Evolutionary conservation across 2,113 vertebrate species (phyloP).

Genomic region (Aptenodytes forsteri): DNA sequence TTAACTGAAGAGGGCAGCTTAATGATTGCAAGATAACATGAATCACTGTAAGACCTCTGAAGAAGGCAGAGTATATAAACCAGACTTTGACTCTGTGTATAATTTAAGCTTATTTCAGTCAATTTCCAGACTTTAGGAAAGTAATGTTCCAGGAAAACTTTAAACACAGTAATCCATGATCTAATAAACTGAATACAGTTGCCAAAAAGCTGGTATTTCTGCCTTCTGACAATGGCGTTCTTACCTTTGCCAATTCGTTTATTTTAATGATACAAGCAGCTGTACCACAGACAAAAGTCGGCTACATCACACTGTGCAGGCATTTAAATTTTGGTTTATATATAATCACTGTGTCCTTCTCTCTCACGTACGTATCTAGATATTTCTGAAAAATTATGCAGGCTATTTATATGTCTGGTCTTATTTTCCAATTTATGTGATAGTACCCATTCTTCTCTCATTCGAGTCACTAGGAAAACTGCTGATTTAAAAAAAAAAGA

Average conservation of each 20-base stretch:
- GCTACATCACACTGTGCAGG: neutral
- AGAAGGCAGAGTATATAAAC: neutral
- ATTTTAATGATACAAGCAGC: neutral
- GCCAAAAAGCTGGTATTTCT: neutral
- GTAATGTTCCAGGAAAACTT: neutral
- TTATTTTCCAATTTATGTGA: neutral
- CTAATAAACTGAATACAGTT: neutral
- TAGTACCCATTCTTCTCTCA: neutral
- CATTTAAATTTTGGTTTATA: neutral
- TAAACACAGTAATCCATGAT: neutral
- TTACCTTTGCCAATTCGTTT: neutral
- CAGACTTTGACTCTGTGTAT: neutral
- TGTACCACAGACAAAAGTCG: neutral
- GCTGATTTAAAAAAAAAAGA: neutral
- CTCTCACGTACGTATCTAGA: fast-evolving
- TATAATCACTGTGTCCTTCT: neutral
- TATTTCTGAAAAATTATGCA: neutral
- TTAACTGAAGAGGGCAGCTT: neutral
- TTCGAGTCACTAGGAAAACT: neutral
- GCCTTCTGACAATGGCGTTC: neutral
- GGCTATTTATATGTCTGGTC: neutral
- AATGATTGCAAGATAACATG: neutral
- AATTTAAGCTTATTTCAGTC: neutral
- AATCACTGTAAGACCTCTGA: neutral
- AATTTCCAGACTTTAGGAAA: neutral